Evolutionary conservation across 1,140 invertebrate species (phyloP).

Genomic region (Pseudomyrmex flavicornis): DNA sequence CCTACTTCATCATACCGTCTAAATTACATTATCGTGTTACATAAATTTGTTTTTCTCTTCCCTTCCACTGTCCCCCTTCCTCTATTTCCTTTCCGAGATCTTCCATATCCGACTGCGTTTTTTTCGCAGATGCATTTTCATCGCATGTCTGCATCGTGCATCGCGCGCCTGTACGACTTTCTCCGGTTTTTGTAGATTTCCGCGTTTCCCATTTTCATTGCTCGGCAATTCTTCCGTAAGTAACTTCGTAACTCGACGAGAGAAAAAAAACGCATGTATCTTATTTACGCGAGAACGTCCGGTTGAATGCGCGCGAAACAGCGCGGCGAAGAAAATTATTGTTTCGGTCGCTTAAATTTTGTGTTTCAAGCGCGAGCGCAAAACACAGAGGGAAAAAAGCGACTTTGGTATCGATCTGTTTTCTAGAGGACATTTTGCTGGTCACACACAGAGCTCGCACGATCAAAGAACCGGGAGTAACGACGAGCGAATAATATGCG

Average conservation of each 20-base stretch:
- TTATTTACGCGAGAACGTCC: conserved; percentile 8
- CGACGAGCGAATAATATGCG: not conserved
- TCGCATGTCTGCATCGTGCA: not conserved
- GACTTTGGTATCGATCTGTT: not conserved
- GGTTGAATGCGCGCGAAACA: not conserved
- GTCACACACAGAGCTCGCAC: not conserved
- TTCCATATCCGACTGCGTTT: not conserved
- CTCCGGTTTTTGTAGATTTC: conserved; percentile 46
- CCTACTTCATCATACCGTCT: conserved; percentile 20
- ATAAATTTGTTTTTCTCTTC: conserved; percentile 20
- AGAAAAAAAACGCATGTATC: not conserved
- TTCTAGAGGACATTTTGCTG: conserved; percentile 1
- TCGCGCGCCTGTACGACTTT: conserved; percentile 25
- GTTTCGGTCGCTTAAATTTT: not conserved
- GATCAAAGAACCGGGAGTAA: conserved; percentile 59
- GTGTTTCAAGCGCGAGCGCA: conserved; percentile 22
- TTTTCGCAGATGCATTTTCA: conserved; percentile 12
- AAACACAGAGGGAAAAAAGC: not conserved
- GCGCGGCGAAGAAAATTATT: too few species aligned
- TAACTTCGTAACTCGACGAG: not conserved
- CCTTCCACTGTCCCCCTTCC: too few species aligned
- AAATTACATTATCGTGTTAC: conserved; percentile 51
- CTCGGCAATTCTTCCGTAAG: not conserved
- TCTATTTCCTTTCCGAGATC: not conserved
- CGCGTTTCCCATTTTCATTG: conserved; percentile 46